Evolutionary conservation across 2,113 vertebrate species (phyloP).

Genomic region (Zosterops japonicus): DNA sequence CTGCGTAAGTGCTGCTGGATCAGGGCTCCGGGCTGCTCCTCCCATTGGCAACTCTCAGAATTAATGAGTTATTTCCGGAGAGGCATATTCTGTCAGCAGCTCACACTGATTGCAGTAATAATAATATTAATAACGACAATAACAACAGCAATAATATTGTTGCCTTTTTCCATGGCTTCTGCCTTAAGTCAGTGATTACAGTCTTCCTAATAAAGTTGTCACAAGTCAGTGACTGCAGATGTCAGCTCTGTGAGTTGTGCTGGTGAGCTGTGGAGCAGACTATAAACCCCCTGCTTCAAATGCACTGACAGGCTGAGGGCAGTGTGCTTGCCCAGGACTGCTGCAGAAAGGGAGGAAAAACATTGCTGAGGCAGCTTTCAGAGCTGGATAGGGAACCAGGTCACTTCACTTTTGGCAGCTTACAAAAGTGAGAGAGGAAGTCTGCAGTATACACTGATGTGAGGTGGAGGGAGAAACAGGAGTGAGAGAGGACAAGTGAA

Average conservation of each 20-base stretch:
- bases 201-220: background rate
- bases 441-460: background rate
- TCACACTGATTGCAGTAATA: background rate
- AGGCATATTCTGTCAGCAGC: slow-evolving; percentile 1
- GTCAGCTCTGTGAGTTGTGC: background rate
- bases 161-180: background rate
- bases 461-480: background rate
- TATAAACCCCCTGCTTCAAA: background rate
- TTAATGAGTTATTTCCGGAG: slow-evolving; percentile 31
- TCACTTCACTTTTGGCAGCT: slow-evolving; percentile 50
- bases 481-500: background rate
- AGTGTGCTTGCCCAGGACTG: background rate
- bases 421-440: slow-evolving; percentile 49
- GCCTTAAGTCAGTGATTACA: background rate
- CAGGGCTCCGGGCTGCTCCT: slow-evolving; percentile 26
- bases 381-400: slow-evolving; percentile 17
- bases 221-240: background rate
- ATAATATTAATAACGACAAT: background rate
- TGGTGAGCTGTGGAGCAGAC: background rate
- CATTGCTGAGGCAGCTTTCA: slow-evolving; percentile 14
- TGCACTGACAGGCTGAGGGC: background rate
- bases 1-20: slow-evolving; percentile 47
- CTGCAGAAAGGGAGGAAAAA: slow-evolving; percentile 26
- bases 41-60: background rate
- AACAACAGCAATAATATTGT: background rate